Evolutionary conservation across 1,140 invertebrate genomes (phyloP).

Genomic region (Plodia interpunctella): DNA sequence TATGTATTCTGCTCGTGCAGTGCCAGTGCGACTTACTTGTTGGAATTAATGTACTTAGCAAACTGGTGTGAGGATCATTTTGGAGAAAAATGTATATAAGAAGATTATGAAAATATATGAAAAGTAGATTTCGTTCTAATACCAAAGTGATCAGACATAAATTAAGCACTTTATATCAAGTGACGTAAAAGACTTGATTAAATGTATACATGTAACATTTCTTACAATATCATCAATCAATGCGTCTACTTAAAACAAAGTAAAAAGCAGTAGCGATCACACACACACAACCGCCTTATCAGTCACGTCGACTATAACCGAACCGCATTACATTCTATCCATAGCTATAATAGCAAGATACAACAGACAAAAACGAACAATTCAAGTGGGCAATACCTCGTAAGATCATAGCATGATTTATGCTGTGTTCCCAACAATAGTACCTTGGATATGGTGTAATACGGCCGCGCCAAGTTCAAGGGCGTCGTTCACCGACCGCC

Average conservation of each 20-base stretch:
- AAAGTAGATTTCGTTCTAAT: background rate
- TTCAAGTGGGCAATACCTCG: background rate
- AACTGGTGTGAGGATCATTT: background rate
- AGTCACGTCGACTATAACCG: background rate
- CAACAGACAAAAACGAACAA: constrained; percentile 1
- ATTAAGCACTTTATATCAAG: too few species aligned
- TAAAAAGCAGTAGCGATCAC: too few species aligned
- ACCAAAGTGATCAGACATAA: too few species aligned
- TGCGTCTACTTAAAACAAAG: too few species aligned
- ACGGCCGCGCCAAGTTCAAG: constrained; percentile 35
- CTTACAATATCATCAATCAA: too few species aligned
- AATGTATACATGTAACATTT: too few species aligned
- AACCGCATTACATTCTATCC: background rate
- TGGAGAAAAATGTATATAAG: background rate
- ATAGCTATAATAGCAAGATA: background rate
- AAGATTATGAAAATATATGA: too few species aligned
- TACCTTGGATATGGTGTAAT: constrained; percentile 2
- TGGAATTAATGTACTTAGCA: background rate
- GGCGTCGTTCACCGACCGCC: constrained; percentile 51
- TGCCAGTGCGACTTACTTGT: background rate
- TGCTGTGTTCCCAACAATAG: background rate
- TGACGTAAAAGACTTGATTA: too few species aligned
- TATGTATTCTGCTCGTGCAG: constrained; percentile 3
- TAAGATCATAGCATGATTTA: constrained; percentile 5
- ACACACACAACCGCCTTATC: background rate